phyloP scores from a whole-genome alignment of 2,113 vertebrate species.

The Lophochroa leadbeateri region DNA sequence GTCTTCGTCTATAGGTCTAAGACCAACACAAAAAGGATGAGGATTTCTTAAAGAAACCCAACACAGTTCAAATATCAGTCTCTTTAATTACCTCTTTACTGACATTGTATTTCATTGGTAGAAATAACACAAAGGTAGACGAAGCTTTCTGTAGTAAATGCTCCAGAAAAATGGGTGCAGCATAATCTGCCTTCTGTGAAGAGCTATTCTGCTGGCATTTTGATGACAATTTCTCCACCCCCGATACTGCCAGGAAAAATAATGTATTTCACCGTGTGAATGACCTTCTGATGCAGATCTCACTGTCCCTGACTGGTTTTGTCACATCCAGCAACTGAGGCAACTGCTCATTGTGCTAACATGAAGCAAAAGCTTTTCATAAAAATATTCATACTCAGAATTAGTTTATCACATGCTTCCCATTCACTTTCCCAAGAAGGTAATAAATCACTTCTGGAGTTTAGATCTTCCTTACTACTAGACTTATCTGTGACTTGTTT shows the following conservation, averaged over 20 bases:
- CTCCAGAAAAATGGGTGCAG: neutral
- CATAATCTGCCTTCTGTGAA: neutral
- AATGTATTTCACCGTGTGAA: neutral
- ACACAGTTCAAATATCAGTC: neutral
- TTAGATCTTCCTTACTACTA: neutral
- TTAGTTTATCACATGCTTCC: neutral
- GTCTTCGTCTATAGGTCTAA: neutral
- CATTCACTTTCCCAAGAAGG: neutral
- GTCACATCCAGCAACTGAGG: neutral
- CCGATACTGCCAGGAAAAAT: neutral
- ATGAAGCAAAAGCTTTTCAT: neutral
- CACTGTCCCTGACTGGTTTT: neutral
- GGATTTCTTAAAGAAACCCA: neutral
- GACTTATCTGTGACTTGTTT: neutral
- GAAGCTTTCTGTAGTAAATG: neutral
- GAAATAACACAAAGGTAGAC: neutral
- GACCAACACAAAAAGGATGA: rapidly evolving
- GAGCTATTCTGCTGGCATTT: neutral
- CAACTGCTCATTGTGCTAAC: neutral
- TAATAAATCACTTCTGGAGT: neutral
- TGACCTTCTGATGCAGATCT: neutral
- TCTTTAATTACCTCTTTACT: neutral
- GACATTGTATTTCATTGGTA: neutral
- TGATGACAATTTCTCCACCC: neutral
- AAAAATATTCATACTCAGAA: neutral